phyloP scores from a whole-genome alignment of 2,888 invertebrate genomes.

The Leptinotarsa haldemani region DNA sequence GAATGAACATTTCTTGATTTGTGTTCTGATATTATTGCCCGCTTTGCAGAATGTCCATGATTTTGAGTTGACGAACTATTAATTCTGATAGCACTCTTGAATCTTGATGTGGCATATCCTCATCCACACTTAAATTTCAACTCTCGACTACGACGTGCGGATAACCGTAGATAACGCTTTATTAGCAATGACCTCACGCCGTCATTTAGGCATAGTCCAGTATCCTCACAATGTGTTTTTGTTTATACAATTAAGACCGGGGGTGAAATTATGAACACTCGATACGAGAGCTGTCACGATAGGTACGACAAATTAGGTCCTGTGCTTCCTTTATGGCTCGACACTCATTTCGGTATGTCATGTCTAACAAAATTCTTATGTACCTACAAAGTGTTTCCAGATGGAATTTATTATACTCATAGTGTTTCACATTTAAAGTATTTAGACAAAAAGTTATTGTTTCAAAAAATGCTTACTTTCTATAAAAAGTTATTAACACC shows the following conservation, averaged over 20 bases:
- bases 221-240: neutral
- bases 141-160: neutral
- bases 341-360: too few species aligned
- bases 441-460: neutral
- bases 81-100: neutral
- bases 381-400: neutral
- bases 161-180: neutral
- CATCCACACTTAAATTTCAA: neutral
- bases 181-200: neutral
- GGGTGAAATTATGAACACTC: neutral
- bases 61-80: neutral
- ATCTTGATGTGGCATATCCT: neutral
- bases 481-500: neutral
- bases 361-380: neutral
- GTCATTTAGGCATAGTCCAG: neutral
- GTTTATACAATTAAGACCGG: neutral
- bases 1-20: neutral
- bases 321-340: neutral
- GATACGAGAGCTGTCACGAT: neutral
- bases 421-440: neutral
- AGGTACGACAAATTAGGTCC: neutral
- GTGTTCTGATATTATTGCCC: neutral
- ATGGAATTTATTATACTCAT: neutral
- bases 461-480: neutral
- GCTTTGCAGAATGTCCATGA: neutral